Evolutionary conservation across 2,888 invertebrate species (phyloP).

Genomic region (Apoda limacodes): DNA sequence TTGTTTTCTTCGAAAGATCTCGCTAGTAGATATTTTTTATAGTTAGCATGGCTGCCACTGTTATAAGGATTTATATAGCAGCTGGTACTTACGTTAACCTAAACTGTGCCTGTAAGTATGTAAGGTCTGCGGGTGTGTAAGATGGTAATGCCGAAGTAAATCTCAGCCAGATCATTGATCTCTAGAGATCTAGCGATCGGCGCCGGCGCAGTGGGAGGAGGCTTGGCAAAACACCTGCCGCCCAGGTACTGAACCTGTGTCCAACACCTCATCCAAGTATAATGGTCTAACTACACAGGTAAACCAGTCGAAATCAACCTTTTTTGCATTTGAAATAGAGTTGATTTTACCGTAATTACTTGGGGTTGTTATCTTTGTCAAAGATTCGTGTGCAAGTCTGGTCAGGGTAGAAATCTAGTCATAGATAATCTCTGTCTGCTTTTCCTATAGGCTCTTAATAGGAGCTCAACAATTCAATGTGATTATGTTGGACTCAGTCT

Average conservation of each 20-base stretch:
- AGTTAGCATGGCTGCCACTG: too few species aligned
- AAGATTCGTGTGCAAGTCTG: slow-evolving; percentile 22
- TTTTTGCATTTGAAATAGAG: slow-evolving; percentile 15
- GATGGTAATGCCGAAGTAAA: slow-evolving; percentile 48
- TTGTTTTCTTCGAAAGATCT: too few species aligned
- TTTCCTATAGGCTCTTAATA: slow-evolving; percentile 47
- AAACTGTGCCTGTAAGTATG: too few species aligned
- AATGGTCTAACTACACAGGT: slow-evolving; percentile 23
- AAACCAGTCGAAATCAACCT: slow-evolving; percentile 29
- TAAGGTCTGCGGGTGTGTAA: slow-evolving; percentile 26
- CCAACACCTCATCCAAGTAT: slow-evolving; percentile 19
- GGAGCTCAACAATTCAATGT: too few species aligned
- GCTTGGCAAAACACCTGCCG: slow-evolving; percentile 64
- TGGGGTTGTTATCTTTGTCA: not conserved
- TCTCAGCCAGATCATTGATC: slow-evolving; percentile 65
- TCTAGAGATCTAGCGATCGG: slow-evolving; percentile 44
- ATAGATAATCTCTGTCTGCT: slow-evolving; percentile 57
- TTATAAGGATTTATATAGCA: too few species aligned
- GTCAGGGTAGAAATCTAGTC: slow-evolving; percentile 57
- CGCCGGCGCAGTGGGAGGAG: slow-evolving; percentile 63
- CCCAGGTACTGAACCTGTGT: slow-evolving; percentile 63
- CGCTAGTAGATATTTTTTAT: too few species aligned
- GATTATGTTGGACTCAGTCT: too few species aligned
- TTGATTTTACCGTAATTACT: not conserved
- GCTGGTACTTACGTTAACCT: too few species aligned